Base-by-base conservation (phyloP, 1,140 invertebrate species). In the Chrysopa pallens region DNA sequence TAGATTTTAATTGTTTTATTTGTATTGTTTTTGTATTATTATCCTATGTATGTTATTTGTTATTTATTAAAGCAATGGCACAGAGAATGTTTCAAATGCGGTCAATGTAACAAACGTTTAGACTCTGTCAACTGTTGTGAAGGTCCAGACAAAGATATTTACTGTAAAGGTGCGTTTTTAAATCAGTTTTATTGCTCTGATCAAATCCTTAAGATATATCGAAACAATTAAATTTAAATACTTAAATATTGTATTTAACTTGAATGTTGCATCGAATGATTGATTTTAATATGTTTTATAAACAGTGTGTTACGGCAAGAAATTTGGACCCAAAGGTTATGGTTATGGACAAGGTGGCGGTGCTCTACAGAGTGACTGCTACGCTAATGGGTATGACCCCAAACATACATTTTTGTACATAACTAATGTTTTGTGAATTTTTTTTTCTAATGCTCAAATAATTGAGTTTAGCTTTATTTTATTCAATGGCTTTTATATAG, bases 51-150 rank as follows among this genome's bases (percentile, higher is more conserved):
- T 36, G 15, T 46, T 1, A 42, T 36, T 37, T 42, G 42, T 46
- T 40, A 12, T 42, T 46, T 42, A 43, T 43, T 31, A 40, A 59
- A 82, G 75, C 70, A 67, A 56, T 94, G 86, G 84, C 89, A 94
- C 74, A 90, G 73, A 70, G 82, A 85, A 68, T 94, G 89, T 71
- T 94, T 90, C 78, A 91, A 91, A 69, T 93, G 90, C 72, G 84
- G 72, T 56, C 76, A 77, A 52, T 98, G 95, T 70, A 73, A 74
- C 57, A 97, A 96, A 72, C 74, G 88, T 64, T 75, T 98, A 65
- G 94, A 98, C 69, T 96, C 92, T 45, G 83, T 89, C 51, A 91
- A 85, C 65, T 85, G 85, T 68, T 91, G 88, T 62, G 91, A 96
- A 67, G 86, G 80, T 56, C 84, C 93, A 52, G 91, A 96, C 60